Evolutionary conservation across 2,113 vertebrate species (phyloP).

Genomic region (Alosa alosa): DNA sequence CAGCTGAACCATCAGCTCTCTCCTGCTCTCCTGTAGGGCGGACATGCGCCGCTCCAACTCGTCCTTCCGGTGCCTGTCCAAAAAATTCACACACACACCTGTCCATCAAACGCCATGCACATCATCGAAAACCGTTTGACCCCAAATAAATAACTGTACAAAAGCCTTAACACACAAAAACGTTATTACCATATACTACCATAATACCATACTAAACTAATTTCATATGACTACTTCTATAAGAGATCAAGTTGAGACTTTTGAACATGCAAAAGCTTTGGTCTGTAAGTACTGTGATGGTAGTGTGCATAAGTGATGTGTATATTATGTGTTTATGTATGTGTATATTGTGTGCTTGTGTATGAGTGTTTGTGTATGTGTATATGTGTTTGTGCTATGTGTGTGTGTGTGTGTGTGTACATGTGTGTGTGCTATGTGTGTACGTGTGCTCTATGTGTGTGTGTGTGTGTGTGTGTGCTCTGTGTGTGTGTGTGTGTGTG

Average conservation of each 20-base stretch:
- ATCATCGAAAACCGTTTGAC: background rate
- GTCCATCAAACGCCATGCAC: no score
- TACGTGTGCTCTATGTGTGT: no score
- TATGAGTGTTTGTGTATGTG: background rate
- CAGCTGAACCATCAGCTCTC: conserved; percentile 95
- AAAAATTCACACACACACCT: background rate
- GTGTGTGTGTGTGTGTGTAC: no score
- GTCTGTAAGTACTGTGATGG: background rate
- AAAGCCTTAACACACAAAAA: background rate
- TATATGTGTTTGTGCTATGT: no score
- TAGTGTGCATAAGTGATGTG: background rate
- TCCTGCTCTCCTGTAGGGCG: conserved; percentile 87
- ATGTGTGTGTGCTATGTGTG: no score
- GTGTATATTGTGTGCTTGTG: background rate
- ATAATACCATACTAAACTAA: background rate
- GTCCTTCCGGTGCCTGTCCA: conserved; percentile 87
- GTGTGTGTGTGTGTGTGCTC: no score
- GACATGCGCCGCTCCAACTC: conserved; percentile 96
- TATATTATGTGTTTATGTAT: background rate
- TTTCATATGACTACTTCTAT: background rate
- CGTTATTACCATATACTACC: background rate
- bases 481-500: no score
- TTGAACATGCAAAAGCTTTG: background rate
- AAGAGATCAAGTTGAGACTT: background rate
- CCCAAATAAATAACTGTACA: background rate